Percentiles rank a stretch among this genome's conserved stretches.
These are phyloP conservation scores for Phyllostomus discolor DNA, from an alignment of 2,113 vertebrate genomes.

Conservation along the genomic window DNA sequence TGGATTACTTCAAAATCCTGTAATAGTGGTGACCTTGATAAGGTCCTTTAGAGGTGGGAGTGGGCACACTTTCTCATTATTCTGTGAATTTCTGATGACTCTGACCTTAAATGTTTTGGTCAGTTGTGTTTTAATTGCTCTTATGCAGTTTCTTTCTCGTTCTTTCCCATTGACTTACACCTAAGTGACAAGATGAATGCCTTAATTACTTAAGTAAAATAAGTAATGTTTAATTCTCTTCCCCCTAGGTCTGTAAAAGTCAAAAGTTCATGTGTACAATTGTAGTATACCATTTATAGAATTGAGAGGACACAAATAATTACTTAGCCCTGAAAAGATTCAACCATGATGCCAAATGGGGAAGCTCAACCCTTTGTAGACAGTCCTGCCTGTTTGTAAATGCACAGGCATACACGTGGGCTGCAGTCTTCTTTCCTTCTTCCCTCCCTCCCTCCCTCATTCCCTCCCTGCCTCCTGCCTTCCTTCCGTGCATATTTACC, in stretches of 20 bases:
- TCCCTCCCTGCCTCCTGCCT: neutral
- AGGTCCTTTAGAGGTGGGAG: neutral
- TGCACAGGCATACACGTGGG: no score
- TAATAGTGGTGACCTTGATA: neutral
- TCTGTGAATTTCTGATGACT: neutral
- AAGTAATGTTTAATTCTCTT: neutral
- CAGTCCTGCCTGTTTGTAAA: neutral
- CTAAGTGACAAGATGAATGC: slow-evolving; percentile 5
- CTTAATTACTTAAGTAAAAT: slow-evolving; percentile 12
- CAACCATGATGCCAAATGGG: neutral
- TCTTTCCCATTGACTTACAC: neutral
- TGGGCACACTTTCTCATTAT: neutral
- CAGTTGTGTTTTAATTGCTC: neutral
- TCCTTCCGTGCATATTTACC: neutral
- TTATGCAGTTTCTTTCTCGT: neutral
- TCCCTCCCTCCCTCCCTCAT: no score
- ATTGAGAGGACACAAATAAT: neutral
- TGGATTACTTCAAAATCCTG: neutral
- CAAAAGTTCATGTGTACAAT: neutral
- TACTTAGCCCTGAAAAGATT: neutral
- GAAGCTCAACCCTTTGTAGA: neutral
- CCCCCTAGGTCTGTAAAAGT: neutral
- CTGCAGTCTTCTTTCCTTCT: neutral
- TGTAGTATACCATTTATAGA: neutral
- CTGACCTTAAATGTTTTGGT: neutral